Conservation (phyloP, 2,113 vertebrate genomes). For the Myotis yumanensis region DNA sequence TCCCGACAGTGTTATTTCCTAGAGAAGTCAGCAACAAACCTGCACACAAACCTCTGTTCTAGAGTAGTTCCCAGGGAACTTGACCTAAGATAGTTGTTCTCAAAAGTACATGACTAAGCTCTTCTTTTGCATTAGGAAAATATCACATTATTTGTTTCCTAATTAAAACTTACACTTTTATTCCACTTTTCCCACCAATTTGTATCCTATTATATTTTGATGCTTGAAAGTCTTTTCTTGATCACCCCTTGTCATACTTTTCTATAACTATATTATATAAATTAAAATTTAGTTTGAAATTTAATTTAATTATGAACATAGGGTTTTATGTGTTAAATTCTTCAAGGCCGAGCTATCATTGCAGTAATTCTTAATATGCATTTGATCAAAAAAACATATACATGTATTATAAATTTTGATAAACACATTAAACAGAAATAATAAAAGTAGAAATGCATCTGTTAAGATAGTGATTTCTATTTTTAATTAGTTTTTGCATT, state of each 20-base stretch:
- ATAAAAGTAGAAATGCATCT: neutral
- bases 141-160: neutral
- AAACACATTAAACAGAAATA: neutral
- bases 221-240: neutral
- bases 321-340: neutral
- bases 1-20: neutral
- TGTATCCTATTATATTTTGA: neutral
- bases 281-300: conserved; percentile 34
- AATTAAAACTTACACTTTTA: conserved; percentile 9
- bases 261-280: conserved; percentile 13
- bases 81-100: neutral
- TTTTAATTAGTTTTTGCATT: conserved; percentile 51
- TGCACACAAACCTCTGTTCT: neutral
- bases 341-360: neutral
- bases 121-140: conserved; percentile 9
- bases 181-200: neutral
- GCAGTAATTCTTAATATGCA: conserved; percentile 9
- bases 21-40: neutral
- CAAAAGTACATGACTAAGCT: neutral
- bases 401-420: neutral
- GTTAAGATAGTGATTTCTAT: neutral
- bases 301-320: neutral
- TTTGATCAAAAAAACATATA: neutral
- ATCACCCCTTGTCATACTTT: neutral
- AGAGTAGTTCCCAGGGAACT: neutral